Evolutionary conservation across 2,113 vertebrate species (phyloP), one percentile per base, ranked within the genome.

Genomic region (Arenaria interpres): DNA sequence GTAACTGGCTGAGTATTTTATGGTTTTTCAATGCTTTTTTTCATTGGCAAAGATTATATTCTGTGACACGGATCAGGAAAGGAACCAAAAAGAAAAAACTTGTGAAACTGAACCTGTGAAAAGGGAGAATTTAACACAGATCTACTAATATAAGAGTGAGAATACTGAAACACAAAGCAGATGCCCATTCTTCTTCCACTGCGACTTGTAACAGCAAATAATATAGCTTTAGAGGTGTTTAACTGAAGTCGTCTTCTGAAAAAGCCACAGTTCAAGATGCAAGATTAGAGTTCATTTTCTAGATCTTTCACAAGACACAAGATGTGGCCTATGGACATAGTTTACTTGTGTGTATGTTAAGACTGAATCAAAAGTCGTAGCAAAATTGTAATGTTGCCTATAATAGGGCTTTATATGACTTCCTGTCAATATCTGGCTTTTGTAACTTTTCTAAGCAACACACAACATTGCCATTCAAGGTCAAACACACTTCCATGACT

Each of bases 21-120:
- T 19, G 8, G 1, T 30, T 90, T 92, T 94, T 80, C 45, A 78
- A 69, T 53, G 35, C 24, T 91, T 4, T 90, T 90, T 81, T 94
- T 89, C 62, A 93, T 77, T 95, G 94, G 63, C 85, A 96, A 77
- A 56, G 48, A 76, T 85, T 87, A 51, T 57, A 94, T 17, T 92
- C 59, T 63, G 51, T 74, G 35, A 75, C 80, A 95, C 0, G 0
- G 54, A 93, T 54, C 74, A 77, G 63, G 27, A 56, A 82, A 60
- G 11, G 16, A 51, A 75, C 33, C 6, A 63, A 64, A 75, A 93
- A 93, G 7, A 73, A 80, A 74, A 57, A 68, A 91, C 4, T 17
- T 93, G 93, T 80, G 95, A 97, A 95, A 87, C 19, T 60, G 80
- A 96, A 95, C 71, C 41, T 93, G 92, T 89, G 88, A 96, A 95